Conservation (phyloP, 2,113 vertebrate genomes). For the Petrocephalus zakoni region DNA sequence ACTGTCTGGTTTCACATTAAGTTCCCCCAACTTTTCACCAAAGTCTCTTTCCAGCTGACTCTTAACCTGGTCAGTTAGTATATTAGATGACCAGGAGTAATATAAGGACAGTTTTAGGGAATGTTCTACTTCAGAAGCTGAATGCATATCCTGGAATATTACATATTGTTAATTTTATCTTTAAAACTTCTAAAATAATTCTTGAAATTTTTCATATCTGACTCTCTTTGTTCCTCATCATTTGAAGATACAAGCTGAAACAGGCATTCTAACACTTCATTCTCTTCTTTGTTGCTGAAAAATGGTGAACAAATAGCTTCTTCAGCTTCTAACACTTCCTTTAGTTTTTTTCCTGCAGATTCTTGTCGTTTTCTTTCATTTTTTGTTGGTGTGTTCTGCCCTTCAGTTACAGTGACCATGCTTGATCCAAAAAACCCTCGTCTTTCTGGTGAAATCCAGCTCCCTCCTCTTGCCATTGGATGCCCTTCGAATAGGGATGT, state of each 20-base stretch:
- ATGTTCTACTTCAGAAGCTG: background rate
- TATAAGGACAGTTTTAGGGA: background rate
- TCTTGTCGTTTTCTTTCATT: too few species aligned
- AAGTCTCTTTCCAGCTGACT: background rate
- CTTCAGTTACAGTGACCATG: too few species aligned
- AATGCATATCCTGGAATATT: background rate
- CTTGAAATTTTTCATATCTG: background rate
- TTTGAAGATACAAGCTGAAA: background rate
- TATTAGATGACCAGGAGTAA: background rate
- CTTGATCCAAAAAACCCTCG: background rate
- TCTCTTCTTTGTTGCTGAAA: background rate
- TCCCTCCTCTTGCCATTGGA: background rate
- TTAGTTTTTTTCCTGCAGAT: background rate
- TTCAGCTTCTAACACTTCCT: background rate
- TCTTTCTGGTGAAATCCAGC: background rate
- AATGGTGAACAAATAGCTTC: background rate
- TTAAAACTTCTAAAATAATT: background rate
- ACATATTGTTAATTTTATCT: too few species aligned
- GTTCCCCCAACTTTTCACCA: background rate
- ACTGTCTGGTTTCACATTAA: background rate
- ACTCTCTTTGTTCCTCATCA: background rate
- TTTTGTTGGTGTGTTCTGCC: too few species aligned
- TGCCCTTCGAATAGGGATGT: fast-evolving
- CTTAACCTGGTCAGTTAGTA: background rate
- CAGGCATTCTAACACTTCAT: background rate